Conservation (phyloP, 2,888 invertebrate species). For the Drosophila ezoana region DNA sequence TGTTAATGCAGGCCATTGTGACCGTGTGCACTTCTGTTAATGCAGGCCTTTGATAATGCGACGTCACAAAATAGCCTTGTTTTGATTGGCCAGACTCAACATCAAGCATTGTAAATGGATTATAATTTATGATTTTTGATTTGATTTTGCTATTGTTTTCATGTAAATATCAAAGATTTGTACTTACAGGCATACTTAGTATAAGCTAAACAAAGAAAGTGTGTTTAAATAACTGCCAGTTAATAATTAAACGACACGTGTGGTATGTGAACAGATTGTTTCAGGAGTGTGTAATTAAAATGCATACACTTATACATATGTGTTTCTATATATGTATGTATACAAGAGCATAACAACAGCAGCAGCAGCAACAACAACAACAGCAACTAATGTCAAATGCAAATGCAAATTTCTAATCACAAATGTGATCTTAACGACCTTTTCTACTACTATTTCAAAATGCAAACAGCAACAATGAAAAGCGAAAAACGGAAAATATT, state of each 20-base stretch:
- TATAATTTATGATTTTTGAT: constrained; percentile 19
- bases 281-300: constrained; percentile 53
- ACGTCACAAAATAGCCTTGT: no score
- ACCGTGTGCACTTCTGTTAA: no score
- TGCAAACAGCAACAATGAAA: constrained; percentile 44
- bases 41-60: no score
- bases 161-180: constrained; percentile 63
- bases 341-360: constrained; percentile 35
- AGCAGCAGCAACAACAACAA: constrained; percentile 42
- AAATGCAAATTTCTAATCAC: constrained; percentile 69
- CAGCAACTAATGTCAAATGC: constrained; percentile 59
- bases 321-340: constrained; percentile 12
- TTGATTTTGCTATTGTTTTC: constrained; percentile 27
- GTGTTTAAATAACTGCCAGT: constrained; percentile 43
- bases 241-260: constrained; percentile 50
- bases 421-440: constrained; percentile 74
- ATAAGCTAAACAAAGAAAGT: constrained; percentile 44
- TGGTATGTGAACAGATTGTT: constrained; percentile 61
- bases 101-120: constrained; percentile 24
- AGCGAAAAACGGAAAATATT: constrained; percentile 54
- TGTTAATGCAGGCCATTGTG: no score
- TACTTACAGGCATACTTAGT: constrained; percentile 63
- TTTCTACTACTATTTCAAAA: constrained; percentile 59
- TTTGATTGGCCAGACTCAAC: constrained; percentile 18
- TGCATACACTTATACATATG: constrained; percentile 16